Evolutionary conservation across 2,888 invertebrate genomes (phyloP).

Genomic region (Athetis lepigone): DNA sequence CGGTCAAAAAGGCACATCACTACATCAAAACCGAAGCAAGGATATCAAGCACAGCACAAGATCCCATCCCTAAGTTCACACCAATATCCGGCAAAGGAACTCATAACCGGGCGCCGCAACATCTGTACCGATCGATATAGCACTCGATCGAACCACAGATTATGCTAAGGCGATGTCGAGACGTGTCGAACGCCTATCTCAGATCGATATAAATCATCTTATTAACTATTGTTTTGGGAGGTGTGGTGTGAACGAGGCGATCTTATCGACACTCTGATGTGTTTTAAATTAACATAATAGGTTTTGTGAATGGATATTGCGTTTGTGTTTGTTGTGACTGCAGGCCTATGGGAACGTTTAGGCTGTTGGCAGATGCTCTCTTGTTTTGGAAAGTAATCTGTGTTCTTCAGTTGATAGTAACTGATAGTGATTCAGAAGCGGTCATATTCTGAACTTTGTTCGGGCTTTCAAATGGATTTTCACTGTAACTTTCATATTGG

Average conservation of each 20-base stretch:
- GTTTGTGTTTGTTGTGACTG: conserved; percentile 81
- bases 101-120: conserved; percentile 71
- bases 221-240: conserved; percentile 91
- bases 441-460: too few species aligned
- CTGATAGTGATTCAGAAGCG: not conserved
- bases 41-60: conserved; percentile 31
- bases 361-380: conserved; percentile 34
- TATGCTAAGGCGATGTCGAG: conserved; percentile 90
- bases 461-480: too few species aligned
- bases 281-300: conserved; percentile 91
- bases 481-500: too few species aligned
- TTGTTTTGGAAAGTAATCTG: conserved; percentile 11
- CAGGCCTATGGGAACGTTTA: conserved; percentile 70
- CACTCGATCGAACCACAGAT: conserved; percentile 87
- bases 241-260: conserved; percentile 90
- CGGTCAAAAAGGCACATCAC: conserved; percentile 14
- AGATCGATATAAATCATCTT: conserved; percentile 90
- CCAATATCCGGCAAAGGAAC: conserved; percentile 38
- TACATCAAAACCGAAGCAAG: conserved; percentile 6
- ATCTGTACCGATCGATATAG: conserved; percentile 86
- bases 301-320: conserved; percentile 89
- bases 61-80: conserved; percentile 43
- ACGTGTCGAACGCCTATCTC: conserved; percentile 88
- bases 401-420: not conserved
- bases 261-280: conserved; percentile 87